Percentiles rank a stretch among this genome's conserved stretches.
These are phyloP conservation scores for Pseudorhiza aurosa DNA, from an alignment of 30 jellyfish, hydroid and myxozoan species.

Conservation along the genomic window DNA sequence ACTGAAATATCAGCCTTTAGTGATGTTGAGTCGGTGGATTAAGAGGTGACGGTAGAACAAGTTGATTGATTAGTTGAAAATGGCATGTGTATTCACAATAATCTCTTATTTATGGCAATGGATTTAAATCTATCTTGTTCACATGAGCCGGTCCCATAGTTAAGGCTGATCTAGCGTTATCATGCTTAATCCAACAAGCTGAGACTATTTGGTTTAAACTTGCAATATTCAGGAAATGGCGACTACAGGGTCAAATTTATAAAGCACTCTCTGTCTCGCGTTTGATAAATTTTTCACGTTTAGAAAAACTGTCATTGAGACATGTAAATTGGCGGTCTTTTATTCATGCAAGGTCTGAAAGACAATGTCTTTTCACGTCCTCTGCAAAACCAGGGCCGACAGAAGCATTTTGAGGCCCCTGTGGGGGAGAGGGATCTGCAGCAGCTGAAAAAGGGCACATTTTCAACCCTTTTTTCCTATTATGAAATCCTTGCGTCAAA, in stretches of 20 bases:
- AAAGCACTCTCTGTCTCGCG: not conserved
- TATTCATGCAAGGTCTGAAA: too few species aligned
- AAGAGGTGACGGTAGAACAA: not conserved
- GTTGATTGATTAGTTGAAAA: not conserved
- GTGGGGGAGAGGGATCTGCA: too few species aligned
- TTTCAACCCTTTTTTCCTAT: too few species aligned
- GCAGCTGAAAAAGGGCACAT: too few species aligned
- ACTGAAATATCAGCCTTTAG: not conserved
- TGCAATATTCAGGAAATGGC: not conserved
- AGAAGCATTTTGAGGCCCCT: too few species aligned
- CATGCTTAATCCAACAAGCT: not conserved
- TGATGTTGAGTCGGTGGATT: not conserved
- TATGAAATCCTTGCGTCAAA: too few species aligned
- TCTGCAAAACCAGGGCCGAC: too few species aligned
- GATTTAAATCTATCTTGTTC: conserved; percentile 21
- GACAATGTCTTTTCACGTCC: too few species aligned
- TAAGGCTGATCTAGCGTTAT: not conserved
- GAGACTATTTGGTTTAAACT: not conserved
- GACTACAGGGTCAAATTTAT: not conserved
- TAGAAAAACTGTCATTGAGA: not conserved
- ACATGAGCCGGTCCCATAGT: not conserved
- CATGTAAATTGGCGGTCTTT: conserved; percentile 1
- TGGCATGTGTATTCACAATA: not conserved
- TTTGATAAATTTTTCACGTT: not conserved
- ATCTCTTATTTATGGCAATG: conserved; percentile 9